Percentiles rank a stretch among this genome's conserved stretches.
Conservation (phyloP, 2,797 vertebrate species). For the Schizopygopsis malacanthus region DNA sequence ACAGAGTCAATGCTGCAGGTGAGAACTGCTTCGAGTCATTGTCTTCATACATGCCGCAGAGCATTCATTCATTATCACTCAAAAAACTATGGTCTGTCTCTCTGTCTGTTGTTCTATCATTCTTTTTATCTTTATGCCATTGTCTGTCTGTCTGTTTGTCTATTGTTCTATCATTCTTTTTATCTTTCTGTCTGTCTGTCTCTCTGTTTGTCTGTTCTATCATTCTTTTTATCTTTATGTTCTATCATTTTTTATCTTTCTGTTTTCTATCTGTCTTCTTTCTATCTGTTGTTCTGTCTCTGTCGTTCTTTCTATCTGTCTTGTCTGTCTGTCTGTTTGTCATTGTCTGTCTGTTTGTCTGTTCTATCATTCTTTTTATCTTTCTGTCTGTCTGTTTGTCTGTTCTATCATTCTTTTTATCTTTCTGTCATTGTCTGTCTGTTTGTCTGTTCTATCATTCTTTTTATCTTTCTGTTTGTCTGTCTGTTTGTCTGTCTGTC, state of each 20-base stretch:
- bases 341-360: background rate
- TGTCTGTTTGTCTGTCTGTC: background rate
- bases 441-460: background rate
- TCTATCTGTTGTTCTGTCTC: no score
- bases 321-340: background rate
- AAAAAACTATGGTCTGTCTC: no score
- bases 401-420: background rate
- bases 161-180: no score
- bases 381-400: background rate
- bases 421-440: background rate
- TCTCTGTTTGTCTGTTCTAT: background rate
- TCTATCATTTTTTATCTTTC: no score
- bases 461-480: background rate
- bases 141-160: no score
- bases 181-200: background rate
- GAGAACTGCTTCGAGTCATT: slow-evolving; percentile 26
- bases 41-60: background rate
- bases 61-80: background rate
- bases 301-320: no score
- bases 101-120: no score
- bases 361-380: background rate
- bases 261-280: no score
- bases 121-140: no score
- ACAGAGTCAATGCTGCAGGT: slow-evolving; percentile 81
- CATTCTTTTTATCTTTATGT: background rate